phyloP scores from a whole-genome alignment of 2,888 invertebrate genomes.

The Epicampocera succincta region DNA sequence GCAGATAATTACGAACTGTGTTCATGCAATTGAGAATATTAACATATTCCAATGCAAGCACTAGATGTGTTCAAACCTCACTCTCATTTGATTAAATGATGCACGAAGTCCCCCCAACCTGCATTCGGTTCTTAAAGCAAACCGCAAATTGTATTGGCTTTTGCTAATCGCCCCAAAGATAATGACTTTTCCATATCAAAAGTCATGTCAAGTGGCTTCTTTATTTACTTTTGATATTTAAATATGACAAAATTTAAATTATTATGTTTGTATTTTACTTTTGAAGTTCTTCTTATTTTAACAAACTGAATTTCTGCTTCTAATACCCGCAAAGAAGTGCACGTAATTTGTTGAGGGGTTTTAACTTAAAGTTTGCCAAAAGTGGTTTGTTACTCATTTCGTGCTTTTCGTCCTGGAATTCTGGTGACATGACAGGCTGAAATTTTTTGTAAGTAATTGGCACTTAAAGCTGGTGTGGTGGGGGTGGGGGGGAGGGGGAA shows the following conservation, averaged over 20 bases:
- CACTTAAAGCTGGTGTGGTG: slow-evolving; percentile 17
- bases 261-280: not conserved
- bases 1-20: slow-evolving; percentile 29
- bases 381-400: slow-evolving; percentile 9
- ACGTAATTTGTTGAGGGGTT: not conserved
- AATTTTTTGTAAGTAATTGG: not conserved
- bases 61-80: not conserved
- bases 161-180: slow-evolving; percentile 29
- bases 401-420: not conserved
- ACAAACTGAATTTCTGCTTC: slow-evolving; percentile 19
- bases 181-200: slow-evolving; percentile 30
- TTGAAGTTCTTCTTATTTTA: slow-evolving; percentile 10
- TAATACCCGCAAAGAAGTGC: not conserved
- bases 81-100: too few relatives aligned
- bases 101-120: not conserved
- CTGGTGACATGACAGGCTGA: not conserved
- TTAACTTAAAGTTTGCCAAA: not conserved
- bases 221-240: slow-evolving; percentile 24
- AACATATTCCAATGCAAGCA: slow-evolving; percentile 5
- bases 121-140: slow-evolving; percentile 5
- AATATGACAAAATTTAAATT: slow-evolving; percentile 21
- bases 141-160: slow-evolving; percentile 48
- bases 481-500: slow-evolving; percentile 30
- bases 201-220: slow-evolving; percentile 44
- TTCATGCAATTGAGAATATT: slow-evolving; percentile 30